Conservation (phyloP, 2,888 invertebrate genomes). For the Spisula subtruncata region DNA sequence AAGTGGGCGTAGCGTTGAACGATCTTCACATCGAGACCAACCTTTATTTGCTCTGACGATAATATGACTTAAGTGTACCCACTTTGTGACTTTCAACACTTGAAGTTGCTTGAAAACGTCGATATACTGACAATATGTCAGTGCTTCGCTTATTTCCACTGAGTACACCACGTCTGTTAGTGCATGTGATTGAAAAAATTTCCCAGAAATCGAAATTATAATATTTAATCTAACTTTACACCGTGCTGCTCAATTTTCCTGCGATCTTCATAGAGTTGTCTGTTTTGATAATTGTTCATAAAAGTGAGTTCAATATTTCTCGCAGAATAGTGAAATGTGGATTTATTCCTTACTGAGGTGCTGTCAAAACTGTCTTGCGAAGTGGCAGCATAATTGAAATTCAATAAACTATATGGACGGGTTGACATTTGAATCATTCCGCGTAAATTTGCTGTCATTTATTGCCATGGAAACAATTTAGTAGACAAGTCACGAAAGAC, state of each 20-base stretch:
- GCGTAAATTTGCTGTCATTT: constrained; percentile 10
- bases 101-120: no score
- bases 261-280: not conserved
- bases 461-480: constrained; percentile 3
- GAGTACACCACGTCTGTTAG: no score
- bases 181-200: no score
- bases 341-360: not conserved
- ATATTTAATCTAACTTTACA: constrained; percentile 8
- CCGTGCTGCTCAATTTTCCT: no score
- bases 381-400: constrained; percentile 11
- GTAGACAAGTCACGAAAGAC: constrained; percentile 17
- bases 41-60: not conserved
- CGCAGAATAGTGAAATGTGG: not conserved
- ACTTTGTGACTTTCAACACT: no score
- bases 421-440: constrained; percentile 9
- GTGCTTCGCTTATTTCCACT: no score
- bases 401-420: constrained; percentile 18
- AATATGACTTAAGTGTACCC: no score
- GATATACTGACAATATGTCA: no score
- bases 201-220: not conserved
- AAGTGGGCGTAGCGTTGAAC: not conserved
- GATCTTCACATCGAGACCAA: not conserved
- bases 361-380: not conserved
- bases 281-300: not conserved
- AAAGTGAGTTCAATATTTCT: not conserved